Conservation (phyloP, 1,140 invertebrate genomes). For the Adelges cooleyi region DNA sequence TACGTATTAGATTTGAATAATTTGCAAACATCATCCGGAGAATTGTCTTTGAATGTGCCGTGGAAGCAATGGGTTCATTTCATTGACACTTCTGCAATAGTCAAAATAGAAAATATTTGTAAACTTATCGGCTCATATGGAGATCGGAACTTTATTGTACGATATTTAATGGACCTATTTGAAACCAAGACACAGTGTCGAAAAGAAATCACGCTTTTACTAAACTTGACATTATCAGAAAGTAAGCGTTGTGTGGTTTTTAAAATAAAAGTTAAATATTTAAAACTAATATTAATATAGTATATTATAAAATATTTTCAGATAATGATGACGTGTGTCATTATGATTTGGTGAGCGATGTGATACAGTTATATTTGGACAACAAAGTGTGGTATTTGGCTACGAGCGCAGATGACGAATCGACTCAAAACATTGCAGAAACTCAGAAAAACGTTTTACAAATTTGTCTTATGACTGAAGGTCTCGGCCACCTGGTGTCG, state of each 20-base stretch:
- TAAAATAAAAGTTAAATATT: not conserved
- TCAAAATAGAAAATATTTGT: slow-evolving; percentile 42
- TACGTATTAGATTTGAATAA: not conserved
- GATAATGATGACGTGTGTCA: not conserved
- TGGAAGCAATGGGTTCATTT: slow-evolving; percentile 47
- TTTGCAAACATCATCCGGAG: not conserved
- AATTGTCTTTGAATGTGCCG: slow-evolving; percentile 27
- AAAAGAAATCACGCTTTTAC: slow-evolving; percentile 44
- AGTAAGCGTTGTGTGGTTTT: slow-evolving; percentile 35
- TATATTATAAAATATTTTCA: not conserved
- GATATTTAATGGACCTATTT: slow-evolving; percentile 47
- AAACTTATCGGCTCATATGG: slow-evolving; percentile 42
- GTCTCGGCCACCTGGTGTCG: slow-evolving; percentile 47
- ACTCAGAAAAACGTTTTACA: slow-evolving; percentile 47
- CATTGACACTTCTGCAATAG: slow-evolving; percentile 40
- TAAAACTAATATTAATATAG: not conserved
- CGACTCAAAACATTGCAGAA: slow-evolving; percentile 37
- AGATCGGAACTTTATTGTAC: slow-evolving; percentile 42
- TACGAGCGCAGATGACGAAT: not conserved
- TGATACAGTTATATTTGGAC: slow-evolving; percentile 41
- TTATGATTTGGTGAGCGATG: slow-evolving; percentile 6
- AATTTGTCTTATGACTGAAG: slow-evolving; percentile 49
- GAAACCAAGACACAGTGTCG: slow-evolving; percentile 38
- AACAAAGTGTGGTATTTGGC: slow-evolving; percentile 2
- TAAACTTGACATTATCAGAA: slow-evolving; percentile 42